phyloP scores from a whole-genome alignment of 2,888 invertebrate genomes.

The Nematopogon swammerdamellus region DNA sequence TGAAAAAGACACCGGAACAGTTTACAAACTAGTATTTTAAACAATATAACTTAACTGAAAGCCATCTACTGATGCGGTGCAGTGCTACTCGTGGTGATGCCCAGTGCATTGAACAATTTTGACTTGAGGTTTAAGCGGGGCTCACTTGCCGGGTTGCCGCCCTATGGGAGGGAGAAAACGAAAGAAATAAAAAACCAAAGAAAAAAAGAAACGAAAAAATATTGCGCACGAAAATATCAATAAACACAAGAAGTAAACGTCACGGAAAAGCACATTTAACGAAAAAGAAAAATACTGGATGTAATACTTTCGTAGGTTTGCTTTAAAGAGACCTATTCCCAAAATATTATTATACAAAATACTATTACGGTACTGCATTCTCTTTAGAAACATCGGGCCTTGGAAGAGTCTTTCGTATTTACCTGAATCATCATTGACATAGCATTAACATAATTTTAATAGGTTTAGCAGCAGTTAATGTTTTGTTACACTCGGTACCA shows the following conservation, averaged over 20 bases:
- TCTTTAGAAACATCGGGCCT: no score
- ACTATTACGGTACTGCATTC: no score
- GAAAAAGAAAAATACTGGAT: no score
- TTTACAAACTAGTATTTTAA: neutral
- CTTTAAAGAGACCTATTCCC: no score
- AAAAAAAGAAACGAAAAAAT: constrained; percentile 24
- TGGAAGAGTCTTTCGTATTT: no score
- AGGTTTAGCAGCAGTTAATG: no score
- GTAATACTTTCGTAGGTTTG: no score
- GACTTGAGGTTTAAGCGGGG: constrained; percentile 77
- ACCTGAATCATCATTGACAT: no score
- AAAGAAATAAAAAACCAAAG: constrained; percentile 38
- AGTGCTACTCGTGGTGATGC: constrained; percentile 65
- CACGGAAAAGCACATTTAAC: constrained; percentile 1
- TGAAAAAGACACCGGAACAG: neutral
- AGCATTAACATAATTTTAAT: no score
- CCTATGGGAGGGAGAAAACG: constrained; percentile 56
- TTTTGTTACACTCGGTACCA: no score
- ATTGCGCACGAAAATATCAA: constrained; percentile 22
- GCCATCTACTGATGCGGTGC: constrained; percentile 43
- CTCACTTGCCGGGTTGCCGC: constrained; percentile 65
- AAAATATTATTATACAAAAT: no score
- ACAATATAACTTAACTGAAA: neutral
- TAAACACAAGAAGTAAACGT: constrained; percentile 19
- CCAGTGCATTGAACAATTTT: constrained; percentile 82